A percentile compares a stretch with the other conserved stretches of the same genome.
Conservation (phyloP, 1,140 invertebrate genomes). For the Centruroides sculpturatus region DNA sequence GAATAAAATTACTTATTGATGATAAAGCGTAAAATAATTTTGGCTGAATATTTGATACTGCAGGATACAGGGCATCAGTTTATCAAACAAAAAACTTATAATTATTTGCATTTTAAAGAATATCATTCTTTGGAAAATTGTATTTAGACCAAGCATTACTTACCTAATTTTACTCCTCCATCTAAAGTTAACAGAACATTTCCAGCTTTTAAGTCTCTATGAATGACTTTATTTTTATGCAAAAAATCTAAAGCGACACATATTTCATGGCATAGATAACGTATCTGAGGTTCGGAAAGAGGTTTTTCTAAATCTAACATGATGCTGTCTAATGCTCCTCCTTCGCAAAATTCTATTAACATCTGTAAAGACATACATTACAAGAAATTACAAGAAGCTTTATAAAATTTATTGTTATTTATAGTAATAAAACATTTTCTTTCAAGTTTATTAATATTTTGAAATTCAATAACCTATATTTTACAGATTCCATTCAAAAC, state of each 20-base stretch:
- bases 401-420: no score
- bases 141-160: conserved; percentile 11
- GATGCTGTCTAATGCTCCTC: conserved; percentile 92
- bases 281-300: conserved; percentile 84
- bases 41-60: no score
- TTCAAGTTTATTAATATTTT: no score
- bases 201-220: conserved; percentile 94
- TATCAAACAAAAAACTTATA: background rate
- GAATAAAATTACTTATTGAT: no score
- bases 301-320: conserved; percentile 97
- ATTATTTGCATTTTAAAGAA: conserved; percentile 17
- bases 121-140: no score
- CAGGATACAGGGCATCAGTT: no score
- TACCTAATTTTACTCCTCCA: conserved; percentile 91
- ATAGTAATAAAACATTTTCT: no score
- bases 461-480: no score
- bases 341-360: conserved; percentile 96
- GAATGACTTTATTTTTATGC: conserved; percentile 84
- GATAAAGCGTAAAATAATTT: no score
- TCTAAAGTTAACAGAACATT: conserved; percentile 92
- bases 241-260: conserved; percentile 45
- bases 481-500: no score
- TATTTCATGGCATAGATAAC: conserved; percentile 84
- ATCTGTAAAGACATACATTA: conserved; percentile 44
- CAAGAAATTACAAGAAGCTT: no score